Percentiles rank a stretch among this genome's conserved stretches.
Conservation (phyloP, 2,888 invertebrate species). For the Iselma pallidipennis region DNA sequence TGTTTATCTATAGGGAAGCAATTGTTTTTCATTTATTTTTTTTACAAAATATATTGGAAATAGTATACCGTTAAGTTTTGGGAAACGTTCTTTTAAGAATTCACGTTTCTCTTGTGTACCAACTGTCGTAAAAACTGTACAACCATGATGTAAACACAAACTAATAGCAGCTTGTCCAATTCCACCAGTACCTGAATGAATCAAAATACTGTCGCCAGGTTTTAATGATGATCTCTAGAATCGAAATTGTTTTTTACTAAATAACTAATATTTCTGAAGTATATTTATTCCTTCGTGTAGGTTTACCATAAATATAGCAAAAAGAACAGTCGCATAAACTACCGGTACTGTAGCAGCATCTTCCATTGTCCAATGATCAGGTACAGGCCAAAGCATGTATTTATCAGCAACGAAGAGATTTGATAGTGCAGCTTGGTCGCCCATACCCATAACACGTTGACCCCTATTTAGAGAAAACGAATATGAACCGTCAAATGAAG, state of each 20-base stretch:
- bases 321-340: conserved; percentile 59
- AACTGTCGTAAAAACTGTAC: conserved; percentile 64
- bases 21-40: not conserved
- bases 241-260: too few species aligned
- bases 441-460: conserved; percentile 55
- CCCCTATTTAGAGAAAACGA: too few species aligned
- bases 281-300: too few species aligned
- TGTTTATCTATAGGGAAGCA: conserved; percentile 28
- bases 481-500: not conserved
- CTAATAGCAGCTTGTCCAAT: conserved; percentile 70
- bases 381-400: too few species aligned
- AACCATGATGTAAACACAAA: too few species aligned
- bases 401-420: conserved; percentile 59
- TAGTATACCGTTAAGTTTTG: conserved; percentile 40
- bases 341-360: conserved; percentile 65
- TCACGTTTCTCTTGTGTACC: conserved; percentile 59
- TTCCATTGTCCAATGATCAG: too few species aligned
- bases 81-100: conserved; percentile 60
- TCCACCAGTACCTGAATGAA: conserved; percentile 59
- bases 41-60: not conserved
- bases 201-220: conserved; percentile 15
- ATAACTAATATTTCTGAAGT: too few species aligned
- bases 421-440: conserved; percentile 61
- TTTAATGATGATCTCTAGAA: not conserved
- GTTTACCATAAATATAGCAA: conserved; percentile 39